Conservation (phyloP, 2,888 invertebrate species). For the Galerucella pusilla region DNA sequence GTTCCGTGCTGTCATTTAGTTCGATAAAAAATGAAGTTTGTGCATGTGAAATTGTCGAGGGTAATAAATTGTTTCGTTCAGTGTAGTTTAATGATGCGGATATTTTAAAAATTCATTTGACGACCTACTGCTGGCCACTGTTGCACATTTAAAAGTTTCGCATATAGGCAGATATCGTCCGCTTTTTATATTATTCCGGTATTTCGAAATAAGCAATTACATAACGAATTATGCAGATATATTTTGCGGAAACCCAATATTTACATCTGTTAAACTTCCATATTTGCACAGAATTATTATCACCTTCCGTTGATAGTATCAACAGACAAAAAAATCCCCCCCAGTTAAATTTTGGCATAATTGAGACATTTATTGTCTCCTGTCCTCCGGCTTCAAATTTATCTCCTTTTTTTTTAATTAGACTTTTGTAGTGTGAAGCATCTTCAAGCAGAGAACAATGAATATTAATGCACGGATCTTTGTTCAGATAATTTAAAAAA, state of each 20-base stretch:
- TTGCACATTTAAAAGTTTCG: constrained; percentile 11
- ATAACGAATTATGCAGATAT: not conserved
- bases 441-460: constrained; percentile 7
- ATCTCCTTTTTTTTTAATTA: constrained; percentile 13
- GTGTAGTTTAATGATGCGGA: constrained; percentile 5
- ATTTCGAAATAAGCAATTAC: not conserved
- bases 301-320: too few relatives aligned
- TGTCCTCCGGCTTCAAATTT: constrained; percentile 3
- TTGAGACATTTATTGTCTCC: constrained; percentile 18
- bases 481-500: constrained; percentile 19
- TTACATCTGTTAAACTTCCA: too few relatives aligned
- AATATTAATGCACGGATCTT: constrained; percentile 10
- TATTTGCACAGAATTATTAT: constrained; percentile 16
- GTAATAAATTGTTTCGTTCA: not conserved
- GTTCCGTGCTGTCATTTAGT: too few relatives aligned
- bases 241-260: too few relatives aligned
- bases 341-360: constrained; percentile 16
- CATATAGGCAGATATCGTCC: constrained; percentile 14
- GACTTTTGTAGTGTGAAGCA: constrained; percentile 12
- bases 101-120: constrained; percentile 29
- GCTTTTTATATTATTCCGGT: not conserved
- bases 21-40: not conserved
- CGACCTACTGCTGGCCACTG: constrained; percentile 14
- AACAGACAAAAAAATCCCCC: constrained; percentile 15
- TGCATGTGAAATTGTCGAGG: not conserved